Evolutionary conservation across 2,888 invertebrate genomes (phyloP), one percentile per base, ranked within the genome.

Genomic region (Philereme transversata): DNA sequence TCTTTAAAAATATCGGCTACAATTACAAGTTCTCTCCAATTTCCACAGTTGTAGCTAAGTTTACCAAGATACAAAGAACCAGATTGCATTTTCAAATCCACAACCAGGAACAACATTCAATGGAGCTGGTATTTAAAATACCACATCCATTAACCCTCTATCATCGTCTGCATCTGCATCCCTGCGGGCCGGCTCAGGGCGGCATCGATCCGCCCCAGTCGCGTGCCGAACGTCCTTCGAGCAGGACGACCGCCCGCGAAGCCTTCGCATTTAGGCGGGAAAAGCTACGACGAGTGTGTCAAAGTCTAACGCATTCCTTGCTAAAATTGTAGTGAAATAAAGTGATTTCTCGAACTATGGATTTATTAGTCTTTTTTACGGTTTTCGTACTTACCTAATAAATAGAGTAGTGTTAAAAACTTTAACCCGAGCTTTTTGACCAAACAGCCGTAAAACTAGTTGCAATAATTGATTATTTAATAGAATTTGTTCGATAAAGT

Each of bases 181-280:
- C 91, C 90, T 86, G 86, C 87, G 88, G 88, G 89, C 72, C 73
- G 60, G 65, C 57, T 51, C 77, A 81, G 84, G 86, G 85, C 82
- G 83, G 83, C 80, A 84, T 87, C 86, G 86, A 85, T 87, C 86
- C 84, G 80, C 82, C 84, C 87, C 88, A 90, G 90, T 89, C 86
- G 84, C 77, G 82, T 81, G 75, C 78, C 82, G 84, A 72, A 64
- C 84, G 86, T 80, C 79, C 80, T 71, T 69, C 71, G 72, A 75
- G 73, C 72, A 74, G 70, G 74, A 80, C 83, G 80, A 79, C 82
- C 82, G 84, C 81, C 83, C 79, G 78, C 72, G 74, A 80, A 84
- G 81, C 84, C 88, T 86, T 74, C 81, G 72, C 77, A 75, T 87
- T 87, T 89, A 87, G 88, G 90, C 91, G 90, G 90, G 90, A 90